Conservation (phyloP, 2,113 vertebrate genomes). For the Phalacrocorax carbo region DNA sequence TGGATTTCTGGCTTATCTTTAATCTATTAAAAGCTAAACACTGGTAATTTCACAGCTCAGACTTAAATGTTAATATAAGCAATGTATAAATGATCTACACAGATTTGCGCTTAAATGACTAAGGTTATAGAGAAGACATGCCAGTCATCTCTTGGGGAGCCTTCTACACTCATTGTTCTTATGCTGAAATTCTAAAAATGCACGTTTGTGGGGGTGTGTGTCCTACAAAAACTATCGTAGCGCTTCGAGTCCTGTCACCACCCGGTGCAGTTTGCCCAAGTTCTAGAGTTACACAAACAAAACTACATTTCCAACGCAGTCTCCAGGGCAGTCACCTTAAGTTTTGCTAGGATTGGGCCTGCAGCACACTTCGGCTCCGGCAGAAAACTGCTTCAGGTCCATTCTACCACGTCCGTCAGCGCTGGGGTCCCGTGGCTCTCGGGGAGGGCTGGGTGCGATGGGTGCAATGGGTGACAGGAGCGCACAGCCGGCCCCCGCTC, state of each 20-base stretch:
- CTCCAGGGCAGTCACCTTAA: background rate
- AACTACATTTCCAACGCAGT: background rate
- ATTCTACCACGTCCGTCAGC: rapidly evolving
- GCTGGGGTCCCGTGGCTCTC: rapidly evolving
- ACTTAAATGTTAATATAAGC: background rate
- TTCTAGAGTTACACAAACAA: background rate
- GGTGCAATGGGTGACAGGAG: background rate
- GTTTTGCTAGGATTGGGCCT: background rate
- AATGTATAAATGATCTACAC: background rate
- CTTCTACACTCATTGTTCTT: background rate
- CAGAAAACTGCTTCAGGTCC: background rate
- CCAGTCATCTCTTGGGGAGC: background rate
- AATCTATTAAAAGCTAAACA: background rate
- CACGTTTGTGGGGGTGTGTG: rapidly evolving
- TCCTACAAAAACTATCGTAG: background rate
- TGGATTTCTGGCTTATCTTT: background rate
- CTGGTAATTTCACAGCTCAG: background rate
- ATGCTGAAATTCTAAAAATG: background rate
- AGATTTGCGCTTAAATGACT: background rate
- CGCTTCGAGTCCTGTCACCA: background rate
- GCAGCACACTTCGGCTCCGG: background rate
- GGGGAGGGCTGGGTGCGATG: background rate
- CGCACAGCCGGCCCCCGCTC: no score
- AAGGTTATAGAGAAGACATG: background rate
- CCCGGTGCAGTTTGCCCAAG: background rate